Conservation (phyloP, 2,797 vertebrate genomes). For the Labeo calbasu region DNA sequence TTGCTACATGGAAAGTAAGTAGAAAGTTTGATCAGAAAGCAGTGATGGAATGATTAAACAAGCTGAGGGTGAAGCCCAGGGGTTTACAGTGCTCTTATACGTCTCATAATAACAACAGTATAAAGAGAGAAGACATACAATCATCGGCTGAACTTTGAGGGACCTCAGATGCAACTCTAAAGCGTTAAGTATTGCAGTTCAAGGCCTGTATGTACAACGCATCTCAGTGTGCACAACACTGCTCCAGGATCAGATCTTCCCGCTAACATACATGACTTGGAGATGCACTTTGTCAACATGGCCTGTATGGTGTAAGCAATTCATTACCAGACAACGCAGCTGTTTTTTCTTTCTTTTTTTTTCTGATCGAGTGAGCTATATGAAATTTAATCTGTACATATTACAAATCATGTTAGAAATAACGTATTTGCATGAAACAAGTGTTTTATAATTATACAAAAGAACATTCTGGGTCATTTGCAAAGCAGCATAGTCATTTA, state of each 20-base stretch:
- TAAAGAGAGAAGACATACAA: slow-evolving; percentile 61
- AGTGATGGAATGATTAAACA: slow-evolving; percentile 58
- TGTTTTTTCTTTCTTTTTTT: not conserved
- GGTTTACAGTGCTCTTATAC: slow-evolving; percentile 80
- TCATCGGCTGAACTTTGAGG: slow-evolving; percentile 37
- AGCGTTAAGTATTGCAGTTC: not conserved
- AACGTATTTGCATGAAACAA: slow-evolving; percentile 33
- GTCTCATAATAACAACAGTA: slow-evolving; percentile 77
- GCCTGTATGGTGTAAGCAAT: not conserved
- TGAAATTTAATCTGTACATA: slow-evolving; percentile 26
- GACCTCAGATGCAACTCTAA: slow-evolving; percentile 33
- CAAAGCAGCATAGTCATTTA: slow-evolving; percentile 47
- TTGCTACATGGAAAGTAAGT: slow-evolving; percentile 65
- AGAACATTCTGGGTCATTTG: slow-evolving; percentile 45
- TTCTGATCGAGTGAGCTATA: slow-evolving; percentile 17
- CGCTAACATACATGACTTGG: not conserved
- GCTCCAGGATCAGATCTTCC: slow-evolving; percentile 20
- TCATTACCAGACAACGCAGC: not conserved
- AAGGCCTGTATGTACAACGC: not conserved
- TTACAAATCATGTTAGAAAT: slow-evolving; percentile 30
- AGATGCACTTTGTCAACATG: not conserved
- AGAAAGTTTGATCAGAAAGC: slow-evolving; percentile 67
- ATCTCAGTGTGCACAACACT: not conserved
- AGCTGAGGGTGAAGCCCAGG: slow-evolving; percentile 58
- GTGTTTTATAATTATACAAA: slow-evolving; percentile 37